Percentiles rank a stretch among this genome's conserved stretches.
phyloP scores from a whole-genome alignment of 1,140 invertebrate species.

The Halesus radiatus region DNA sequence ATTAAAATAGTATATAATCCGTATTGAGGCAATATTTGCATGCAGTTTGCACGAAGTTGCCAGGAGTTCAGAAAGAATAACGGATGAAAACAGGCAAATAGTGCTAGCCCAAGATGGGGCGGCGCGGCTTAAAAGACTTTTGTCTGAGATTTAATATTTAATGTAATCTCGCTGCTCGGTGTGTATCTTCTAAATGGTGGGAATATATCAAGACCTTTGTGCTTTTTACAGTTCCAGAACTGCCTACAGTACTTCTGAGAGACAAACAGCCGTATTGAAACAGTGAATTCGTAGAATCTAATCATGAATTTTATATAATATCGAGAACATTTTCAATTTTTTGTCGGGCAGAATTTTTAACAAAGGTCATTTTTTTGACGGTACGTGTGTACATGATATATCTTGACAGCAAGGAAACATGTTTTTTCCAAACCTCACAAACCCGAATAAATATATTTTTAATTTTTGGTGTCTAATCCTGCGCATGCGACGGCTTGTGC shows the following conservation, averaged over 20 bases:
- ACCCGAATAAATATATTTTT: too few species aligned
- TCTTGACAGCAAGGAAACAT: too few species aligned
- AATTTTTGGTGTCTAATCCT: too few species aligned
- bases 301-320: conserved; percentile 29
- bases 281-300: not conserved
- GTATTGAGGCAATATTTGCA: not conserved
- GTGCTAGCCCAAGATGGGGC: not conserved
- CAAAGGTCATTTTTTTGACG: too few species aligned
- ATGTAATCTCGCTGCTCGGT: conserved; percentile 28
- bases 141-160: conserved; percentile 33
- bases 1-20: too few species aligned
- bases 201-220: conserved; percentile 29
- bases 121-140: conserved; percentile 16
- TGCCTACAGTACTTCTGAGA: not conserved
- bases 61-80: not conserved
- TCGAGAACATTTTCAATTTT: not conserved
- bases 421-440: too few species aligned
- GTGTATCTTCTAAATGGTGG: conserved; percentile 30
- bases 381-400: too few species aligned
- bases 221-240: conserved; percentile 28
- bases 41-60: conserved; percentile 3
- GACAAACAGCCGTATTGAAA: conserved; percentile 4
- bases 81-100: not conserved
- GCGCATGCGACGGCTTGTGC: too few species aligned
- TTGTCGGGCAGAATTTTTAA: not conserved